These are phyloP conservation scores for Podotricha telesiphe DNA, from an alignment of 2,888 invertebrate genomes.

Conservation along the genomic window DNA sequence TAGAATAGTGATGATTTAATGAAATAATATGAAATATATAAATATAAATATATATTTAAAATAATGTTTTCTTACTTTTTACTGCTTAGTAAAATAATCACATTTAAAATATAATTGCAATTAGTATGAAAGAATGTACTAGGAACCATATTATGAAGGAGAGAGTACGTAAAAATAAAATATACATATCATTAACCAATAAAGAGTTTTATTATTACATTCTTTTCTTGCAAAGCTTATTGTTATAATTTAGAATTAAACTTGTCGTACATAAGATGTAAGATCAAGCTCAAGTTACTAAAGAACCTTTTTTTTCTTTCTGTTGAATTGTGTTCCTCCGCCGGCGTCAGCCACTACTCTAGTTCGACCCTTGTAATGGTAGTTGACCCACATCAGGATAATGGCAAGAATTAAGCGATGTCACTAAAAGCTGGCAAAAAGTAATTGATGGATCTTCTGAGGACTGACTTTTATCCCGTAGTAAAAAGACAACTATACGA, in stretches of 20 bases:
- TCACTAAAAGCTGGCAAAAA: slow-evolving; percentile 27
- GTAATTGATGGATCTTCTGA: slow-evolving; percentile 28
- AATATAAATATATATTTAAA: too few species aligned
- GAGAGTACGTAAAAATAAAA: too few species aligned
- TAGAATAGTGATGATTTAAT: background rate
- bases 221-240: background rate
- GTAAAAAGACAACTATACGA: background rate
- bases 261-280: background rate
- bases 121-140: too few species aligned
- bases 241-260: background rate
- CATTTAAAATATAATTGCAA: too few species aligned
- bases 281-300: background rate
- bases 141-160: too few species aligned
- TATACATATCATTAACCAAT: too few species aligned
- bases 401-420: slow-evolving; percentile 31
- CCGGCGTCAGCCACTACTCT: slow-evolving; percentile 9
- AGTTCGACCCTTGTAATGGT: slow-evolving; percentile 30
- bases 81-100: too few species aligned
- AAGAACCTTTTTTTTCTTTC: background rate
- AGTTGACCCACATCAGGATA: slow-evolving; percentile 35
- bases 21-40: too few species aligned
- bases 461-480: slow-evolving; percentile 4
- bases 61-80: too few species aligned
- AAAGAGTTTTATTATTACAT: background rate
- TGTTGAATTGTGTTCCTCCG: background rate